phyloP scores from a whole-genome alignment of 2,888 invertebrate species.

The Amphipyra tragopoginis region DNA sequence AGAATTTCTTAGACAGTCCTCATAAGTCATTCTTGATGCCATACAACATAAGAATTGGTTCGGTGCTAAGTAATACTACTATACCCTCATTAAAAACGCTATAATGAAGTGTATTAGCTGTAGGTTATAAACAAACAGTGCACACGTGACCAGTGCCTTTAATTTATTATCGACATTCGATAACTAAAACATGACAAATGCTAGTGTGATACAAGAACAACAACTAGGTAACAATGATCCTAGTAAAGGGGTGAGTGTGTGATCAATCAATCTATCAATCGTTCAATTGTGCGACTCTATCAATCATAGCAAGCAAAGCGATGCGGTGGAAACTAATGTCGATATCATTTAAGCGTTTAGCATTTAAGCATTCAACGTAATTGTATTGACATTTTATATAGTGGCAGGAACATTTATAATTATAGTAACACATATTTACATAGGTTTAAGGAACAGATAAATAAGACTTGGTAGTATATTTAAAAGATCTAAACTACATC shows the following conservation, averaged over 20 bases:
- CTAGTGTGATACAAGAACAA: no score
- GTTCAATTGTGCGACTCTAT: slow-evolving; percentile 43
- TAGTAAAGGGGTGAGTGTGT: slow-evolving; percentile 35
- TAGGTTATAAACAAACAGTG: neutral
- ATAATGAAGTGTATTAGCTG: no score
- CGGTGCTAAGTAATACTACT: no score
- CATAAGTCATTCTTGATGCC: no score
- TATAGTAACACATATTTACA: slow-evolving; percentile 35
- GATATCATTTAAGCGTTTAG: slow-evolving; percentile 67
- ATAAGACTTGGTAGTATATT: slow-evolving; percentile 3
- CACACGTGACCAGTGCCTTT: no score
- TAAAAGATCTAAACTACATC: neutral
- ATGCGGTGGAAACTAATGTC: slow-evolving; percentile 71
- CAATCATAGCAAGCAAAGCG: slow-evolving; percentile 74
- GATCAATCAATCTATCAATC: slow-evolving; percentile 32
- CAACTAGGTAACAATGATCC: slow-evolving; percentile 26
- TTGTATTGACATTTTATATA: slow-evolving; percentile 57
- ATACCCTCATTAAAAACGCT: no score
- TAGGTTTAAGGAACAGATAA: slow-evolving; percentile 1
- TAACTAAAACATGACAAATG: no score
- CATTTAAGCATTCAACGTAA: slow-evolving; percentile 61
- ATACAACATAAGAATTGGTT: no score
- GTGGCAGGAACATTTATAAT: slow-evolving; percentile 72
- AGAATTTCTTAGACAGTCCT: no score
- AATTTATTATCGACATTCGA: no score